These are phyloP conservation scores for Vimba vimba DNA, from an alignment of 2,113 vertebrate species.

Conservation along the genomic window DNA sequence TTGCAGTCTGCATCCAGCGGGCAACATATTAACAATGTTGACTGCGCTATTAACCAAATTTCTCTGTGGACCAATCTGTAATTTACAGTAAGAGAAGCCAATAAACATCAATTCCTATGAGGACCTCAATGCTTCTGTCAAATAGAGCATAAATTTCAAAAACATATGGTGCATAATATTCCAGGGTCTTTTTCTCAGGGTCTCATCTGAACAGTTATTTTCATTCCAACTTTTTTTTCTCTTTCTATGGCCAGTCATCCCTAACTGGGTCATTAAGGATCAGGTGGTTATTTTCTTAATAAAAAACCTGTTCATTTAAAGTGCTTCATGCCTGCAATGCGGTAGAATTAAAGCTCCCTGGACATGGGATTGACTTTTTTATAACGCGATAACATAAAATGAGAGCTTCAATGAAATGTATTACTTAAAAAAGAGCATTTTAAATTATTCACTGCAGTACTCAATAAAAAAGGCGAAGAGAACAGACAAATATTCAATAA, in stretches of 20 bases:
- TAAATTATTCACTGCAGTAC: conserved; percentile 48
- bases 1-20: neutral
- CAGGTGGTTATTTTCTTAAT: conserved; percentile 46
- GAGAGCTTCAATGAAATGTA: conserved; percentile 47
- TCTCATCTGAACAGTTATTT: conserved; percentile 5
- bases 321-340: conserved; percentile 38
- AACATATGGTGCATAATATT: neutral
- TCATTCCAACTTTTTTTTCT: neutral
- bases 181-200: neutral
- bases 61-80: conserved; percentile 17
- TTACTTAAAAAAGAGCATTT: conserved; percentile 38
- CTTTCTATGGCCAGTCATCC: neutral
- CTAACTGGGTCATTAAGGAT: conserved; percentile 41
- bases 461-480: conserved; percentile 15
- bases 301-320: conserved; percentile 41
- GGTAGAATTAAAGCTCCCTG: conserved; percentile 39
- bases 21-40: conserved; percentile 18
- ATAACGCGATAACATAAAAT: conserved; percentile 38
- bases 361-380: conserved; percentile 25
- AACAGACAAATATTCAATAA: conserved; percentile 1
- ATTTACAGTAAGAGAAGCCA: conserved; percentile 26
- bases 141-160: neutral
- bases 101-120: conserved; percentile 13
- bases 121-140: neutral
- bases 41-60: conserved; percentile 8